These are phyloP conservation scores for Mastacembelus armatus DNA, from an alignment of 2,797 vertebrate genomes.

Conservation along the genomic window DNA sequence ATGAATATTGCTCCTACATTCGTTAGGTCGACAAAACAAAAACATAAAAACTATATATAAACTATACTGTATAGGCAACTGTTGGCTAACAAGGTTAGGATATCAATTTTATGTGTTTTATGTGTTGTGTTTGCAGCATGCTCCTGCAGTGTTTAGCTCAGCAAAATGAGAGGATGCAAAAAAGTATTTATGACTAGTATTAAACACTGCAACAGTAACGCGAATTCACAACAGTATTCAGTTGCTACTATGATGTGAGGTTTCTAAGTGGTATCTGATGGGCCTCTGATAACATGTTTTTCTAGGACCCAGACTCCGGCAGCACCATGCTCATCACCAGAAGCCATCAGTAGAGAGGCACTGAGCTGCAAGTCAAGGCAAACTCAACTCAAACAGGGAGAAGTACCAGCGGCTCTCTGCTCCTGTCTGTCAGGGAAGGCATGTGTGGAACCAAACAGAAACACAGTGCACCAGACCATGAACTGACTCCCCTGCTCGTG, in stretches of 20 bases:
- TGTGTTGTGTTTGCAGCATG: constrained; percentile 8
- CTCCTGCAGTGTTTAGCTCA: constrained; percentile 8
- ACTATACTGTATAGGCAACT: neutral
- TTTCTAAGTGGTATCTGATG: neutral
- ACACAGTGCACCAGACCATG: constrained; percentile 72
- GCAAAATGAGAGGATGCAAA: constrained; percentile 14
- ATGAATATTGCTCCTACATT: no score
- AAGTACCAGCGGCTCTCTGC: constrained; percentile 63
- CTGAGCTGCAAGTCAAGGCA: constrained; percentile 70
- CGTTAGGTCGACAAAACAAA: no score
- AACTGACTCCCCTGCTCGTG: constrained; percentile 63
- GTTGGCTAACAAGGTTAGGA: neutral
- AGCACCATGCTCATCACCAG: constrained; percentile 88
- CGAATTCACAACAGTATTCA: neutral
- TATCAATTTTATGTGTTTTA: neutral
- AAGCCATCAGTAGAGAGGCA: constrained; percentile 88
- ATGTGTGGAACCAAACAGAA: constrained; percentile 74
- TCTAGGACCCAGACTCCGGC: constrained; percentile 88
- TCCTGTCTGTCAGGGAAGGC: constrained; percentile 71
- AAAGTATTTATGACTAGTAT: constrained; percentile 14
- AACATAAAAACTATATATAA: no score
- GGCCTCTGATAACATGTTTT: constrained; percentile 35
- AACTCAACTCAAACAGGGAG: constrained; percentile 59
- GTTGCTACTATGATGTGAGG: neutral
- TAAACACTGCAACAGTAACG: neutral